Evolutionary conservation across 2,888 invertebrate genomes (phyloP).

Genomic region (Nemotelus pantherinus): DNA sequence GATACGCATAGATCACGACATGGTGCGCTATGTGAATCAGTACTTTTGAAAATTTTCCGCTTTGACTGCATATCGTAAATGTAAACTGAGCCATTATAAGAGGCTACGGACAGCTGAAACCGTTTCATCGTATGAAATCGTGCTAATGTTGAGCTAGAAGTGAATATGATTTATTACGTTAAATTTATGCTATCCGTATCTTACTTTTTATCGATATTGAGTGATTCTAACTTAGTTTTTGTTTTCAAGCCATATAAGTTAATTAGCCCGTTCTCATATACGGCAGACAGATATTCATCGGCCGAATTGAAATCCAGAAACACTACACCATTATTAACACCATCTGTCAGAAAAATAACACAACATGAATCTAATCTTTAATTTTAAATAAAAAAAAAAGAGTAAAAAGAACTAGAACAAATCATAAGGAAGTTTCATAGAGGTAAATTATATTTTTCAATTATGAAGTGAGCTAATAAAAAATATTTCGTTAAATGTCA

Average conservation of each 20-base stretch:
- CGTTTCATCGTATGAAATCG: conserved; percentile 63
- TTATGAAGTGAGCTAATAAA: no score
- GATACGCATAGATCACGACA: conserved; percentile 63
- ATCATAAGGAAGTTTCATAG: no score
- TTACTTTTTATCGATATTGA: conserved; percentile 60
- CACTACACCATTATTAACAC: conserved; percentile 58
- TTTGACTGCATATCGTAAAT: conserved; percentile 61
- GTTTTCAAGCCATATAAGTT: conserved; percentile 62
- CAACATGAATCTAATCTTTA: not conserved
- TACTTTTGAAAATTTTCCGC: conserved; percentile 56
- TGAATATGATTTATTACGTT: not conserved
- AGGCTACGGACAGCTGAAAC: conserved; percentile 60
- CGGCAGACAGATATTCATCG: conserved; percentile 62
- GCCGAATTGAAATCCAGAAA: conserved; percentile 62
- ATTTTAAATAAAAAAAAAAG: not conserved
- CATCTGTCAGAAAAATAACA: conserved; percentile 53
- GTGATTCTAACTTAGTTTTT: conserved; percentile 59
- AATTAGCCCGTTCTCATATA: conserved; percentile 61
- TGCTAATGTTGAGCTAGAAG: conserved; percentile 59
- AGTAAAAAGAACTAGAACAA: not conserved
- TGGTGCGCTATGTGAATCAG: conserved; percentile 60
- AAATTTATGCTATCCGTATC: not conserved
- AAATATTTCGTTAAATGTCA: no score
- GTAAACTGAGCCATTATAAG: conserved; percentile 60
- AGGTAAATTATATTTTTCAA: no score